Conservation (phyloP, 2,888 invertebrate genomes). For the Sphecodes monilicornis region DNA sequence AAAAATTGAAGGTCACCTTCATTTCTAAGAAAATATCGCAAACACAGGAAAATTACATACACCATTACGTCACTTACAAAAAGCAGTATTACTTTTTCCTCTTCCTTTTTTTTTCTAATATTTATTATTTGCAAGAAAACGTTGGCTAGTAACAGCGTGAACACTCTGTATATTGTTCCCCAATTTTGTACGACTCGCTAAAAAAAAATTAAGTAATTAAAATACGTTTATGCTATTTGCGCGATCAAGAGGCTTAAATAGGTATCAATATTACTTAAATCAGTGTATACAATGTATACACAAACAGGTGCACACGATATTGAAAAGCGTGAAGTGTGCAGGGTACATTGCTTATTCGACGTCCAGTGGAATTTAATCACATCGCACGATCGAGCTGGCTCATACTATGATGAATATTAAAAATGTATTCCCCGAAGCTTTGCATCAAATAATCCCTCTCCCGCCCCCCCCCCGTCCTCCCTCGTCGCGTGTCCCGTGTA, state of each 20-base stretch:
- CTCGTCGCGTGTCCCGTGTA: not conserved
- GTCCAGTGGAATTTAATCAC: slow-evolving; percentile 7
- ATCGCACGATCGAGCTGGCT: not conserved
- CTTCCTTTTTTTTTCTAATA: too few relatives aligned
- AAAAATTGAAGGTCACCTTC: too few relatives aligned
- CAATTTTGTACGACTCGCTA: not conserved
- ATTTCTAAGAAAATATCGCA: too few relatives aligned
- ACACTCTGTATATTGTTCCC: too few relatives aligned
- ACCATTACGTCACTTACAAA: too few relatives aligned
- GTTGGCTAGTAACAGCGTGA: too few relatives aligned
- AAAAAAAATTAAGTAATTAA: not conserved
- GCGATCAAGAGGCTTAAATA: not conserved
- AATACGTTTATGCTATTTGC: not conserved
- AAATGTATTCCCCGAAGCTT: not conserved
- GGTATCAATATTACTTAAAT: not conserved
- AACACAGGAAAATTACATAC: too few relatives aligned
- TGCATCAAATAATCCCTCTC: not conserved
- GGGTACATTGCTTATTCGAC: not conserved
- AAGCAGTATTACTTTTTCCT: too few relatives aligned
- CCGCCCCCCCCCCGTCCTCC: too few relatives aligned
- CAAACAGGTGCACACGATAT: not conserved
- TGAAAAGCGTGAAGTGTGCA: not conserved
- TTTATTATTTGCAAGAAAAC: too few relatives aligned
- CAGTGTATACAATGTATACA: not conserved
- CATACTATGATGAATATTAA: slow-evolving; percentile 13